Evolutionary conservation across 1,140 invertebrate species (phyloP).

Genomic region (Drosophila lini): DNA sequence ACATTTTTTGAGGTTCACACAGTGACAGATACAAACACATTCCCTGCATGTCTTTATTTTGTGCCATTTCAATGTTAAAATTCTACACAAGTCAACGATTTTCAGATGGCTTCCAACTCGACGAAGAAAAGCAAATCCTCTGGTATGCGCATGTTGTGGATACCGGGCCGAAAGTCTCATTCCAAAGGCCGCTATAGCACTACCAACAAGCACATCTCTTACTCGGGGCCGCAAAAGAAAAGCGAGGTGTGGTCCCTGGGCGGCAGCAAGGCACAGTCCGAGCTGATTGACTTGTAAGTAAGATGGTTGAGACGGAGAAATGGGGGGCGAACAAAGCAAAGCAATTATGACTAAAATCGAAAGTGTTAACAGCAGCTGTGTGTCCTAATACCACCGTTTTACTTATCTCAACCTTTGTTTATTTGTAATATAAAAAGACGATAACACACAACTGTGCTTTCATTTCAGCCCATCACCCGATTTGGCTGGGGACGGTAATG

Average conservation of each 20-base stretch:
- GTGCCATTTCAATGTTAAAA: constrained; percentile 33
- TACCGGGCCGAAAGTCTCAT: constrained; percentile 75
- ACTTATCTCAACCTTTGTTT: constrained; percentile 2
- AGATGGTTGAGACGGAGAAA: background rate
- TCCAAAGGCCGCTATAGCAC: constrained; percentile 71
- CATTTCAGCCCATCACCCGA: constrained; percentile 56
- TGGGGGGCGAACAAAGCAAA: background rate
- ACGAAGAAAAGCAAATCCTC: constrained; percentile 72
- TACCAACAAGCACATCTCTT: constrained; percentile 70
- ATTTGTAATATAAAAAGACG: background rate
- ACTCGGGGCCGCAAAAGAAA: constrained; percentile 71
- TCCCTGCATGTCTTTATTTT: constrained; percentile 12
- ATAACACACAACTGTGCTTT: background rate
- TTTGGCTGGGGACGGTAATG: constrained; percentile 4
- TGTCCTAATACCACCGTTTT: constrained; percentile 1
- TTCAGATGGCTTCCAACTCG: constrained; percentile 69
- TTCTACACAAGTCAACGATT: constrained; percentile 44
- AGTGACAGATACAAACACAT: background rate
- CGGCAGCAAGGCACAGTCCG: constrained; percentile 73
- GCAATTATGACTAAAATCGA: background rate
- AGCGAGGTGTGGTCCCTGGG: constrained; percentile 80
- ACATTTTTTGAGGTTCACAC: background rate
- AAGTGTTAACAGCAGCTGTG: constrained; percentile 10
- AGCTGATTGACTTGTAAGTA: constrained; percentile 78
- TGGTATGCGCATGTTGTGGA: constrained; percentile 78